phyloP scores from a whole-genome alignment of 2,797 vertebrate genomes.

The Halcyon badia region DNA sequence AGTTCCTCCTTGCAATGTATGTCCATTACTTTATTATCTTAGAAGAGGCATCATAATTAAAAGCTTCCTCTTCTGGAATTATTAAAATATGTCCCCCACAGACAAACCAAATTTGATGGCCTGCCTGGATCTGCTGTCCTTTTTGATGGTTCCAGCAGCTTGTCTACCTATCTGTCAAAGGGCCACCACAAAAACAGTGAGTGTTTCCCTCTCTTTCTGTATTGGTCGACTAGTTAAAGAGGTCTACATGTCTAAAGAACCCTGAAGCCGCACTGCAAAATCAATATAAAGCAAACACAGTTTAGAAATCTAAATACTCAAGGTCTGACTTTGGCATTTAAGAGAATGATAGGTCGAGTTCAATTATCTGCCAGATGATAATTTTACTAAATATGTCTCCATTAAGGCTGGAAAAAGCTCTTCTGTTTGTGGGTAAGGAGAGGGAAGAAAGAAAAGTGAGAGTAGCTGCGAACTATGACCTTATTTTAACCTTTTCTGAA shows the following conservation, averaged over 20 bases:
- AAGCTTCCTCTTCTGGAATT: neutral
- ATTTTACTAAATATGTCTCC: neutral
- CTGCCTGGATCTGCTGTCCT: neutral
- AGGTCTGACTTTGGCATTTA: conserved; percentile 50
- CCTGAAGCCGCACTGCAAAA: conserved; percentile 38
- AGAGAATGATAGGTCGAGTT: conserved; percentile 14
- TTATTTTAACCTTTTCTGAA: conserved; percentile 13
- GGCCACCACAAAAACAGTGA: neutral
- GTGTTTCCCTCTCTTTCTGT: neutral
- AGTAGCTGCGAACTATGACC: neutral
- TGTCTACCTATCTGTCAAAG: neutral
- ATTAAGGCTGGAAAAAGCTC: neutral
- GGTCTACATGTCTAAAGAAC: conserved; percentile 36
- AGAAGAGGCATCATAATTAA: neutral
- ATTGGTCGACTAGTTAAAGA: neutral
- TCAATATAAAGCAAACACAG: conserved; percentile 54
- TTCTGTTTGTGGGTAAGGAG: neutral
- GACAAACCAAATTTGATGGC: neutral
- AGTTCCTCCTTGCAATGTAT: neutral
- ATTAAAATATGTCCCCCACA: neutral
- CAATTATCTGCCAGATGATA: neutral
- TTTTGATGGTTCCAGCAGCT: neutral
- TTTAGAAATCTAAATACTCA: conserved; percentile 35
- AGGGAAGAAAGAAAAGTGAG: neutral
- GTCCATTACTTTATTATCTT: neutral